phyloP scores from a whole-genome alignment of 2,888 invertebrate species.

The Metacarcinus magister region DNA sequence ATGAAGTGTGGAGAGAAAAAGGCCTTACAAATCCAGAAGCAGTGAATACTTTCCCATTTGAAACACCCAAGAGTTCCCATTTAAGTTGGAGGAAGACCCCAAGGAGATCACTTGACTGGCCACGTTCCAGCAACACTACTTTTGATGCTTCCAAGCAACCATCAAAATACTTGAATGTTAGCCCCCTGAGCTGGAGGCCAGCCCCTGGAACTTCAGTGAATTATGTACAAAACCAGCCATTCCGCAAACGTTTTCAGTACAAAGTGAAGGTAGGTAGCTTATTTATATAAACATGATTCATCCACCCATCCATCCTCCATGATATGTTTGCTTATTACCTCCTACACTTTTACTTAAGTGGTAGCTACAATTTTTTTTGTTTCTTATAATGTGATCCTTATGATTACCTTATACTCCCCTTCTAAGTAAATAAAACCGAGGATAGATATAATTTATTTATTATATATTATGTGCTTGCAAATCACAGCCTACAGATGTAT shows the following conservation, averaged over 20 bases:
- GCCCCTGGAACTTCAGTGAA: not conserved
- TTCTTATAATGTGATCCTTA: too few relatives aligned
- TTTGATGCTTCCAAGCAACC: not conserved
- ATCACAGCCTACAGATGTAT: too few relatives aligned
- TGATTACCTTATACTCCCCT: too few relatives aligned
- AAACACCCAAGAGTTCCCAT: not conserved
- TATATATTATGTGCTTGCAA: too few relatives aligned
- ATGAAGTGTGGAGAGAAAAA: not conserved
- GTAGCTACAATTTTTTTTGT: not conserved
- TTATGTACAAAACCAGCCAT: too few relatives aligned
- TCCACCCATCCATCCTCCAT: not conserved
- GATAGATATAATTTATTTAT: too few relatives aligned
- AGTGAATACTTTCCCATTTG: not conserved
- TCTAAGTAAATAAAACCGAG: too few relatives aligned
- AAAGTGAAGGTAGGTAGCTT: not conserved
- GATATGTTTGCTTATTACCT: not conserved
- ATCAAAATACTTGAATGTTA: not conserved
- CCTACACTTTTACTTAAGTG: not conserved
- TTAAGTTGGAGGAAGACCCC: not conserved
- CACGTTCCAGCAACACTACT: not conserved
- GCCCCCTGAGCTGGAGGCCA: not conserved
- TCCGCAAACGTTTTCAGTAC: not conserved
- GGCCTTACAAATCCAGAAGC: not conserved
- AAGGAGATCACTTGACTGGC: slow-evolving; percentile 12
- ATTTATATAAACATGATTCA: not conserved